phyloP scores from a whole-genome alignment of 2,797 vertebrate species.

The Clangula hyemalis region DNA sequence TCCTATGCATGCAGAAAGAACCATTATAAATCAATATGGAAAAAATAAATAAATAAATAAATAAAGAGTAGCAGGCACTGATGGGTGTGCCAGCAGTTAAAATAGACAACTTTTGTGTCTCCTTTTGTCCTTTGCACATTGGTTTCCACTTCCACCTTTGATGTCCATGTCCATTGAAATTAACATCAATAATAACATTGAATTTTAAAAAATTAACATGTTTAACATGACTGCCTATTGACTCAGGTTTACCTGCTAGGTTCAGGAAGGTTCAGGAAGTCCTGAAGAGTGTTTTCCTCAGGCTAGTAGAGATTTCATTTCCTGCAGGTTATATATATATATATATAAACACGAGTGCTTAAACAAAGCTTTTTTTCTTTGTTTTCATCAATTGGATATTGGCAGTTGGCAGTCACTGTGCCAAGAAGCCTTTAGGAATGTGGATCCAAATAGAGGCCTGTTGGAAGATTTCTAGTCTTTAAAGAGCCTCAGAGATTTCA shows the following conservation, averaged over 20 bases:
- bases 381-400: slow-evolving; percentile 17
- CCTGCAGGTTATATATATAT: neutral
- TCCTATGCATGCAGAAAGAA: neutral
- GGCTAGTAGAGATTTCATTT: neutral
- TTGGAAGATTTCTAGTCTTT: neutral
- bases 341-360: neutral
- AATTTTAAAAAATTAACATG: neutral
- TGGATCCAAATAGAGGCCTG: neutral
- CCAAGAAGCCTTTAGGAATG: slow-evolving; percentile 2
- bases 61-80: neutral
- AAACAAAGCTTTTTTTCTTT: neutral
- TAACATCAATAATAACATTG: neutral
- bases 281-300: neutral
- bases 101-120: neutral
- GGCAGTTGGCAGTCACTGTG: slow-evolving; percentile 1
- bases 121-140: neutral
- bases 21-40: neutral
- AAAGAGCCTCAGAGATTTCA: neutral
- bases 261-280: neutral
- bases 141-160: neutral
- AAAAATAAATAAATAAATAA: neutral
- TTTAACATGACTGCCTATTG: neutral
- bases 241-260: neutral
- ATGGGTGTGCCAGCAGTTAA: neutral
- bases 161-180: neutral